phyloP scores from a whole-genome alignment of 2,888 invertebrate species.

The Sepioteuthis lessoniana region DNA sequence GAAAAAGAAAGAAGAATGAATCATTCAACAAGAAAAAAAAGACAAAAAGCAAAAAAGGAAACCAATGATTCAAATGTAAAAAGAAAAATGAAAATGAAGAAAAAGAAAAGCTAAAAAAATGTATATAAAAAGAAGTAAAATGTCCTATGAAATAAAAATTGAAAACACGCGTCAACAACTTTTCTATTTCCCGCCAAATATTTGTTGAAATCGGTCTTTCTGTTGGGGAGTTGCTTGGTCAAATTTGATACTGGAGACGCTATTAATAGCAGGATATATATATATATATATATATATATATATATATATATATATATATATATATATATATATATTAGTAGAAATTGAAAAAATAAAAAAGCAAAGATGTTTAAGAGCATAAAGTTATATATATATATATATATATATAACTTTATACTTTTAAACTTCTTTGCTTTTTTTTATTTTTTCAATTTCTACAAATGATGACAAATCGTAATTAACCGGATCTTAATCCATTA shows the following conservation, averaged over 20 bases:
- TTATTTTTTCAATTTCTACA: background rate
- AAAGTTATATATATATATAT: background rate
- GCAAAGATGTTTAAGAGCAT: too few species aligned
- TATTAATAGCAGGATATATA: background rate
- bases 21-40: background rate
- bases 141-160: background rate
- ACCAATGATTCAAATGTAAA: background rate
- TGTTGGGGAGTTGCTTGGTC: too few species aligned
- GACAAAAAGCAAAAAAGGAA: background rate
- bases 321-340: too few species aligned
- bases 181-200: background rate
- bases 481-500: background rate
- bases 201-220: background rate
- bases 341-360: too few species aligned
- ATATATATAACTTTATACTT: background rate
- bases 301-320: too few species aligned
- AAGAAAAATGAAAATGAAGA: background rate
- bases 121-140: background rate
- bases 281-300: background rate
- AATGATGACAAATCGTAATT: constrained; percentile 16
- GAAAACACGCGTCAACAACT: background rate
- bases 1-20: background rate
- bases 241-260: background rate
- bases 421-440: background rate
- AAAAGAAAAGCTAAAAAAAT: background rate